Evolutionary conservation across 53 echinoderm and acorn worm species (phyloP).

Genomic region (Paracentrotus lividus): DNA sequence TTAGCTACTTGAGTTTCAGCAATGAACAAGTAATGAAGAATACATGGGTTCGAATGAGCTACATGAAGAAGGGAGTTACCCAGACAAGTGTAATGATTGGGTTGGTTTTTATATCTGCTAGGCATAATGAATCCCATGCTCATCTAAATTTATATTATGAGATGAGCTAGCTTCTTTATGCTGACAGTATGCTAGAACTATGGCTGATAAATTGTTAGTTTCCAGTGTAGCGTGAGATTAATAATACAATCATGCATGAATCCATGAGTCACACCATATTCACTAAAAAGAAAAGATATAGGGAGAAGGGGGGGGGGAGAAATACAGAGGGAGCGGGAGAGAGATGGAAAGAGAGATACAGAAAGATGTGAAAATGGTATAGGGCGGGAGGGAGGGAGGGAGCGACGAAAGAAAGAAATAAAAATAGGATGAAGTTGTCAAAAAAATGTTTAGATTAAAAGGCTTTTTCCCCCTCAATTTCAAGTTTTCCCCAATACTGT

Average conservation of each 20-base stretch:
- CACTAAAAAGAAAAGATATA: background rate
- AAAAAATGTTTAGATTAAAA: background rate
- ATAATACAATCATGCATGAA: background rate
- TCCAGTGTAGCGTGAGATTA: background rate
- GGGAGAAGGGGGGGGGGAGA: background rate
- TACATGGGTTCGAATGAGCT: background rate
- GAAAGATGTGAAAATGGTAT: background rate
- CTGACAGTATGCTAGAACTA: background rate
- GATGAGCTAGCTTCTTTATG: background rate
- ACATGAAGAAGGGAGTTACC: background rate
- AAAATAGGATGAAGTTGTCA: too few relatives aligned
- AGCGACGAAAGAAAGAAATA: background rate
- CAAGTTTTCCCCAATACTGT: background rate
- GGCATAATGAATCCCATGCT: background rate
- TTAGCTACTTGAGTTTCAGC: slow-evolving; percentile 10
- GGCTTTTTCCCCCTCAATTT: too few relatives aligned
- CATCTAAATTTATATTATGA: background rate
- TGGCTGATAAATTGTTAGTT: too few relatives aligned
- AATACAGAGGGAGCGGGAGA: background rate
- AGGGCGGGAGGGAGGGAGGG: background rate
- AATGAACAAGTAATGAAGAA: background rate
- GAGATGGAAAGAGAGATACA: background rate
- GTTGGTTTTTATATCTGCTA: slow-evolving; percentile 3
- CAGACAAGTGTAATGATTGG: background rate
- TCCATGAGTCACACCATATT: background rate